Evolutionary conservation across 64 coral and sea anemone genomes (phyloP), one percentile per base, ranked within the genome.

Genomic region (Acropora tenuis): DNA sequence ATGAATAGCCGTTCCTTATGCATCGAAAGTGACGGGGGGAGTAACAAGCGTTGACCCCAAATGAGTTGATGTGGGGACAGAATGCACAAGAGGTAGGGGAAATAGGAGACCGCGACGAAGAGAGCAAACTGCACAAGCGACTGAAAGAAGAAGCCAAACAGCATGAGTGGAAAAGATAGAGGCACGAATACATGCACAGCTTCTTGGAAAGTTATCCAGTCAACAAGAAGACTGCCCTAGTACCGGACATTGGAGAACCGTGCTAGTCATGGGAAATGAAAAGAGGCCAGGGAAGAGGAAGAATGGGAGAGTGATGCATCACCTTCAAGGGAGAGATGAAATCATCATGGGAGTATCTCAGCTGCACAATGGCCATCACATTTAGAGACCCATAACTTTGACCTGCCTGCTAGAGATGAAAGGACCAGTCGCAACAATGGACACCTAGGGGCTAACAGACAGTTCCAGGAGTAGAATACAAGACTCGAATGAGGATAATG

Each of bases 171-270:
- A 16, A 83, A 45, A 80, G 94, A 77, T 90, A 86, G 80, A 87
- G 86, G 49, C 53, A 47, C 17, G 90, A 96, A 46, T 92, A 96
- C 41, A 60, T 96, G 2, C 94, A 96, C 68, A 43, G 94, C 19
- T 45, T 96, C 11, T 86, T 90, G 90, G 94, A 92, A 79, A 84
- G 90, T 78, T 89, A 92, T 58, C 89, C 83, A 49, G 10, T 87
- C 6, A 87, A 87, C 30, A 17, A 87, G 76, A 43, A 40, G 47
- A 1, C 15, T 0, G 2, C 1, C 13, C 57, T 5, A 18, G 5
- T 42, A 57, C 85, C 85, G 16, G 88, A 88, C 6, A 81, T 88
- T 41, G 77, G 86, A 48, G 84, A 93, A 72, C 88, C 15, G 91
- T 93, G n/a, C 85, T 93, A 3, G 16, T 94, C 53, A 43, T 88